Percentiles rank a stretch among this genome's conserved stretches.
phyloP scores from a whole-genome alignment of 2,888 invertebrate genomes.

The Oxystoma pomonae region DNA sequence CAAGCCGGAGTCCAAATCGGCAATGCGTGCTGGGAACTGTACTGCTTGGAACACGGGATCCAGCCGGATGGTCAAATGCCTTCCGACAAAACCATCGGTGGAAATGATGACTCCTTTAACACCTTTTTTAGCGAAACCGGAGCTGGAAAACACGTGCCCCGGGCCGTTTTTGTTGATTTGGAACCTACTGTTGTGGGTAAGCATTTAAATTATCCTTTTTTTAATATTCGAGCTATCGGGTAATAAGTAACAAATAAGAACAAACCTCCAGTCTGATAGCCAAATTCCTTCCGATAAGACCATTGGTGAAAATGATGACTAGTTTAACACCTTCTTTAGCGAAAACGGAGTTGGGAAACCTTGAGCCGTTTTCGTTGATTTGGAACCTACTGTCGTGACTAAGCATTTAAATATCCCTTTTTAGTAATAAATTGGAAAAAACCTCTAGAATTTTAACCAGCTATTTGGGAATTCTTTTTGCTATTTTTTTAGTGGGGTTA shows the following conservation, averaged over 20 bases:
- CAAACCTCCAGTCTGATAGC: constrained; percentile 70
- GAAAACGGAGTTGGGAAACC: constrained; percentile 69
- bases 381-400: constrained; percentile 87
- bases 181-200: constrained; percentile 85
- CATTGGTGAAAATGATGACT: constrained; percentile 39
- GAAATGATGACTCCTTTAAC: constrained; percentile 43
- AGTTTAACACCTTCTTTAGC: constrained; percentile 53
- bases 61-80: constrained; percentile 59
- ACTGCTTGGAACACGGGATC: constrained; percentile 78
- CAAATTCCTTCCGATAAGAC: constrained; percentile 34
- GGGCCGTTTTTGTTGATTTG: constrained; percentile 79
- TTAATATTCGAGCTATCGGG: too few species aligned
- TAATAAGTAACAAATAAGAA: too few species aligned
- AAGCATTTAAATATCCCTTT: constrained; percentile 41
- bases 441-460: constrained; percentile 67
- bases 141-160: constrained; percentile 73
- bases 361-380: constrained; percentile 77
- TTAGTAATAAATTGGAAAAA: too few species aligned
- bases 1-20: constrained; percentile 86
- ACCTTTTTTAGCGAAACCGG: constrained; percentile 58
- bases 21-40: constrained; percentile 83
- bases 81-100: constrained; percentile 31
- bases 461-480: too few species aligned
- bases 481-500: too few species aligned
- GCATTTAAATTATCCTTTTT: too few species aligned